Percentiles rank a stretch among this genome's conserved stretches.
phyloP scores from a whole-genome alignment of 2,113 vertebrate genomes.

The Phaetusa simplex region DNA sequence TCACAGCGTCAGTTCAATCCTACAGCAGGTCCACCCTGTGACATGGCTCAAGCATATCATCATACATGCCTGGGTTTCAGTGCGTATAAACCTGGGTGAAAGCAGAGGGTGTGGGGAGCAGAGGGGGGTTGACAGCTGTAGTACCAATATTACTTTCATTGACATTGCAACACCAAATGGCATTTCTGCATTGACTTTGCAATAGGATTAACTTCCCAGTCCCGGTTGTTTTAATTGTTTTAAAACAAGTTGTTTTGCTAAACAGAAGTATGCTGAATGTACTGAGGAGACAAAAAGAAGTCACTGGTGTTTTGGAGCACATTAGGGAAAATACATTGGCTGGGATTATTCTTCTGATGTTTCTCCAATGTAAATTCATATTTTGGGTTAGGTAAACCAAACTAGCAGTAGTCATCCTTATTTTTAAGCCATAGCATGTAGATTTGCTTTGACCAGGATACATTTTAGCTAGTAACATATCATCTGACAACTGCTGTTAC shows the following conservation, averaged over 20 bases:
- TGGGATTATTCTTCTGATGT: background rate
- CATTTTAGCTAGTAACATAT: background rate
- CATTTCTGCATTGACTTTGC: background rate
- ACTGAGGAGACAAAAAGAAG: background rate
- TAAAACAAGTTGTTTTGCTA: background rate
- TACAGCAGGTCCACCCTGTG: background rate
- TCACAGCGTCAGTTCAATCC: background rate
- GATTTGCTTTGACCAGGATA: background rate
- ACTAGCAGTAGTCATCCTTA: background rate
- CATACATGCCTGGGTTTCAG: background rate
- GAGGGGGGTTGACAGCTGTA: background rate
- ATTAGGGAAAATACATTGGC: background rate
- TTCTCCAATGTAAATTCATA: background rate
- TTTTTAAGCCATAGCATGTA: background rate
- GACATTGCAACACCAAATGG: background rate
- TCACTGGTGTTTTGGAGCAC: background rate
- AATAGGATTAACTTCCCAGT: background rate
- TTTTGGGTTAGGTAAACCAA: background rate
- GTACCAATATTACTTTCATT: background rate
- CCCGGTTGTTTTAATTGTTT: background rate
- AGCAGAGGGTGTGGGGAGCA: rapidly evolving
- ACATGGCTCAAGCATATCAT: background rate
- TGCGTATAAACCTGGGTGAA: background rate
- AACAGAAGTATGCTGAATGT: background rate
- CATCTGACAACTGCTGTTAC: background rate